These are phyloP conservation scores for Drosophila monieri DNA, from an alignment of 2,888 invertebrate genomes.

Conservation along the genomic window DNA sequence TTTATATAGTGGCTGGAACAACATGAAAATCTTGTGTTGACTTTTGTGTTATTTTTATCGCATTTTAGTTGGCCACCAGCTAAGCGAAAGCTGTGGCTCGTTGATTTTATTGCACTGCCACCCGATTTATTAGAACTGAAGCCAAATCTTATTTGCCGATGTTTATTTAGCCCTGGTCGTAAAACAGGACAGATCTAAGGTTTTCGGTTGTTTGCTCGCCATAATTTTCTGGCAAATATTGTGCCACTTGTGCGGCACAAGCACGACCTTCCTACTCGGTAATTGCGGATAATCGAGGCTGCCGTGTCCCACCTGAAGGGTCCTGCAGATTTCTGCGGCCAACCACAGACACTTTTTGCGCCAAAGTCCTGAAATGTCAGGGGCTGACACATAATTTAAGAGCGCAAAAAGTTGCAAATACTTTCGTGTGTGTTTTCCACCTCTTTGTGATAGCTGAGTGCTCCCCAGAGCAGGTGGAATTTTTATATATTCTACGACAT, in stretches of 20 bases:
- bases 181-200: constrained; percentile 27
- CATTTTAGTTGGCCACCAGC: constrained; percentile 62
- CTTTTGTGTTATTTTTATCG: constrained; percentile 68
- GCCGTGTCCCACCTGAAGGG: not conserved
- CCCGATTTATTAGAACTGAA: constrained; percentile 65
- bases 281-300: constrained; percentile 19
- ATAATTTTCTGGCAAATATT: constrained; percentile 55
- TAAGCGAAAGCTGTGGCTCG: constrained; percentile 30
- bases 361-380: constrained; percentile 1
- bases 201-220: constrained; percentile 24
- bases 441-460: constrained; percentile 2
- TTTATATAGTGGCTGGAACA: not conserved
- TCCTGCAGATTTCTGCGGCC: constrained; percentile 11
- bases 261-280: not conserved
- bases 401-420: constrained; percentile 22
- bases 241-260: constrained; percentile 20
- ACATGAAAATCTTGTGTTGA: constrained; percentile 7
- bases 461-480: constrained; percentile 18
- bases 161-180: constrained; percentile 53
- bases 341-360: constrained; percentile 7
- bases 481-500: constrained; percentile 1
- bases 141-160: constrained; percentile 71
- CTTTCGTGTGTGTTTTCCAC: constrained; percentile 18
- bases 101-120: constrained; percentile 66
- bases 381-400: constrained; percentile 33